A percentile compares a stretch with the other conserved stretches of the same genome.
phyloP scores from a whole-genome alignment of 2,797 vertebrate species.

The Spea hammondii region DNA sequence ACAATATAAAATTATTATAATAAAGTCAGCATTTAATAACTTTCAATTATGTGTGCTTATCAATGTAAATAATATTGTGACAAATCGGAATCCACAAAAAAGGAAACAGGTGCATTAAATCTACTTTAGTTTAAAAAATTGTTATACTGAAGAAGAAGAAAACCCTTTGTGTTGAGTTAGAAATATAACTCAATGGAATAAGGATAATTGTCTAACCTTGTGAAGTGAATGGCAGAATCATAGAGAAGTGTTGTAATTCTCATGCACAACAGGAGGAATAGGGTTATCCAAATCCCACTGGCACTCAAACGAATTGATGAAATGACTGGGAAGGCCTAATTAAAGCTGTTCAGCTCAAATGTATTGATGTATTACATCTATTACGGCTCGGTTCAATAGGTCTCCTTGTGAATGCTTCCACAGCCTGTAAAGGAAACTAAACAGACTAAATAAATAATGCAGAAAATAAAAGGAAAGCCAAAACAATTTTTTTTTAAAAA shows the following conservation, averaged over 20 bases:
- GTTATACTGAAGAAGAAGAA: not conserved
- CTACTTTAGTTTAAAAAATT: not conserved
- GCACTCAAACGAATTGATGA: slow-evolving; percentile 86
- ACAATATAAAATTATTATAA: no score
- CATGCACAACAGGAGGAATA: slow-evolving; percentile 78
- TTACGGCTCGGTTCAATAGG: slow-evolving; percentile 93
- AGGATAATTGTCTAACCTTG: slow-evolving; percentile 66
- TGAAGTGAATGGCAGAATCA: slow-evolving; percentile 62
- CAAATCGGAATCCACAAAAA: not conserved
- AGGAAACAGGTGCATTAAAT: not conserved
- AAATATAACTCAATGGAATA: slow-evolving; percentile 63
- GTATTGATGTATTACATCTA: slow-evolving; percentile 99
- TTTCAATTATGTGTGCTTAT: no score
- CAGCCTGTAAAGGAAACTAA: slow-evolving; percentile 85
- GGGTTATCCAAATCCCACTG: slow-evolving; percentile 80
- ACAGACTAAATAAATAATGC: slow-evolving; percentile 93
- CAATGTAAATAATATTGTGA: no score
- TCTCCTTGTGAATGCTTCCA: slow-evolving; percentile 80
- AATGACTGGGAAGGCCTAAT: slow-evolving; percentile 97
- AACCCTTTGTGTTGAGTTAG: slow-evolving; percentile 50
- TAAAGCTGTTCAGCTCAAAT: slow-evolving; percentile 98
- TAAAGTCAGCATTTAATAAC: no score
- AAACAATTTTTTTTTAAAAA: slow-evolving; percentile 24
- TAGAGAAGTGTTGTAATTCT: slow-evolving; percentile 73
- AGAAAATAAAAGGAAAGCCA: slow-evolving; percentile 56